phyloP scores from a whole-genome alignment of 2,797 vertebrate genomes.

The Chelmon rostratus region DNA sequence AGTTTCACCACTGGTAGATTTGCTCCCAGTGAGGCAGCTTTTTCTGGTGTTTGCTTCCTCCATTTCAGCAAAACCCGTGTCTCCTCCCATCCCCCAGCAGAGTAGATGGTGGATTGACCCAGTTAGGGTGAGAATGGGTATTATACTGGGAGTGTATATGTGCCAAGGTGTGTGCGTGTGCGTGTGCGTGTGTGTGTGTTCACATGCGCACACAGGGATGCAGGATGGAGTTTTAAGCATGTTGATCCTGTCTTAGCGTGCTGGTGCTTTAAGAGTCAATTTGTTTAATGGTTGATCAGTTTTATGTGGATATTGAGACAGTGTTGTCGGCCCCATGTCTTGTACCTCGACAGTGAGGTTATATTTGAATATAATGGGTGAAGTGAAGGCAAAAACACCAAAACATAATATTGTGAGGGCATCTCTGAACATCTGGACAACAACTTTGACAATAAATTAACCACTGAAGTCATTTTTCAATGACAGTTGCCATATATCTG shows the following conservation, averaged over 20 bases:
- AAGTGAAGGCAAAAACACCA: background rate
- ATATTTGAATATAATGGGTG: background rate
- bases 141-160: constrained; percentile 52
- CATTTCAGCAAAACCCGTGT: constrained; percentile 61
- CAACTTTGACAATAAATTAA: background rate
- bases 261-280: background rate
- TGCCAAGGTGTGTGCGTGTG: constrained; percentile 55
- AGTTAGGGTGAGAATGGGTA: constrained; percentile 76
- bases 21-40: constrained; percentile 66
- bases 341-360: background rate
- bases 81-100: constrained; percentile 59
- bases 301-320: background rate
- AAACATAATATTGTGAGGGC: background rate
- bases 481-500: background rate
- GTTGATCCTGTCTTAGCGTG: constrained; percentile 3
- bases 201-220: background rate
- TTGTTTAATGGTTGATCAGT: background rate
- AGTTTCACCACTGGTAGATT: constrained; percentile 61
- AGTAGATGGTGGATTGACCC: constrained; percentile 77
- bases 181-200: constrained; percentile 2
- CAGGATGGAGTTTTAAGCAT: constrained; percentile 5
- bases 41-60: constrained; percentile 68
- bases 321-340: background rate
- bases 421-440: background rate
- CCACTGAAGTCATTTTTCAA: too few relatives aligned